Evolutionary conservation across 2,797 vertebrate genomes (phyloP).

Genomic region (Pagetopsis macropterus): DNA sequence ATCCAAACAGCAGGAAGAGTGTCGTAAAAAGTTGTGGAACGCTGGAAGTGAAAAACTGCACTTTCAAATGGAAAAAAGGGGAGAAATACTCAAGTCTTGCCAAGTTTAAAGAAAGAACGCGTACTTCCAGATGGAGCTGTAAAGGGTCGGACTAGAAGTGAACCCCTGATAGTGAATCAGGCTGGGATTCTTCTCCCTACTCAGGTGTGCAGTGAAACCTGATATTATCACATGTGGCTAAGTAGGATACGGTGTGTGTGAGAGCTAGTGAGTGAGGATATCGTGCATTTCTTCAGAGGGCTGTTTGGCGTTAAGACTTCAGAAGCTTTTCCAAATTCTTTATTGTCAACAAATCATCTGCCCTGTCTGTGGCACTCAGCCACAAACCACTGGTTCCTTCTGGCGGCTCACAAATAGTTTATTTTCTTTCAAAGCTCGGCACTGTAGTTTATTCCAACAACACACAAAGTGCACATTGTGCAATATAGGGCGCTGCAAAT

Average conservation of each 20-base stretch:
- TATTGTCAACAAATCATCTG: neutral
- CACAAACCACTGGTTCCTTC: neutral
- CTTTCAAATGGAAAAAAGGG: constrained; percentile 41
- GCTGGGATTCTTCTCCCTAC: constrained; percentile 35
- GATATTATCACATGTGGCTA: constrained; percentile 60
- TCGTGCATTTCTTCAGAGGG: neutral
- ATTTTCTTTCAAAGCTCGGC: no score
- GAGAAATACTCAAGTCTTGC: constrained; percentile 24
- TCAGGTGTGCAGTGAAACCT: constrained; percentile 53
- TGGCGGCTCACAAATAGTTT: neutral
- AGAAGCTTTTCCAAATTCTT: neutral
- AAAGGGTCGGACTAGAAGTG: constrained; percentile 21
- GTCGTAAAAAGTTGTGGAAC: constrained; percentile 57
- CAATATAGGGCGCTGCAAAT: neutral
- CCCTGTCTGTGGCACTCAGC: neutral
- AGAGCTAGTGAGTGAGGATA: neutral
- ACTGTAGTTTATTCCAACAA: neutral
- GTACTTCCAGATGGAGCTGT: constrained; percentile 44
- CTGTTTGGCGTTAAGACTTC: neutral
- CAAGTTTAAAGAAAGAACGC: constrained; percentile 40
- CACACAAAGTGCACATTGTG: neutral
- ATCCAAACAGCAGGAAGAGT: constrained; percentile 63
- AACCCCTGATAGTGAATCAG: constrained; percentile 37
- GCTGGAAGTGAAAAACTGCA: constrained; percentile 40
- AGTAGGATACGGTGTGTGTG: constrained; percentile 19